Evolutionary conservation across 2,113 vertebrate species (phyloP).

Genomic region (Phylloscopus trochiloides): DNA sequence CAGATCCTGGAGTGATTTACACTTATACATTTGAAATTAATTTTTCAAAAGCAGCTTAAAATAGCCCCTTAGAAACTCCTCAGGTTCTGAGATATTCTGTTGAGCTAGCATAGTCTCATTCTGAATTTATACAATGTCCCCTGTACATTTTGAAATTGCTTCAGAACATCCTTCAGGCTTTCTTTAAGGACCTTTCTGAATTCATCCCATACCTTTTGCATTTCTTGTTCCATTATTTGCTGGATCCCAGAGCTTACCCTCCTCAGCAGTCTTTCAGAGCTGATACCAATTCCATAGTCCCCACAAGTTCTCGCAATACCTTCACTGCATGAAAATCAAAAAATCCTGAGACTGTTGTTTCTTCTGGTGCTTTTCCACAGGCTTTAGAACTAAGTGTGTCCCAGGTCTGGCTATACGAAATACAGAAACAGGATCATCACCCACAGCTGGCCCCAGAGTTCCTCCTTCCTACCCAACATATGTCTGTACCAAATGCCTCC

Average conservation of each 20-base stretch:
- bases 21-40: neutral
- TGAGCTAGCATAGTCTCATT: neutral
- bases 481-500: neutral
- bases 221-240: neutral
- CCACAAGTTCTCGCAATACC: neutral
- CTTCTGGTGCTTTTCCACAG: neutral
- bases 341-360: neutral
- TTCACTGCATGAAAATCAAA: neutral
- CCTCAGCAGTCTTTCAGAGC: neutral
- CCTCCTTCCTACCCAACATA: neutral
- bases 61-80: neutral
- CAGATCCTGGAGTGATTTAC: neutral
- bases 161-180: neutral
- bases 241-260: neutral
- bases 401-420: neutral
- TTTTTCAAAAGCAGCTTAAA: neutral
- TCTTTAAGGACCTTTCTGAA: neutral
- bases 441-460: neutral
- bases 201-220: neutral
- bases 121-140: neutral
- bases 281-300: neutral
- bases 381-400: fast-evolving
- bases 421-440: neutral
- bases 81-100: neutral
- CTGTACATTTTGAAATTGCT: neutral